These are phyloP conservation scores for Parasteatoda tepidariorum DNA, from an alignment of 1,140 invertebrate genomes.

Conservation along the genomic window DNA sequence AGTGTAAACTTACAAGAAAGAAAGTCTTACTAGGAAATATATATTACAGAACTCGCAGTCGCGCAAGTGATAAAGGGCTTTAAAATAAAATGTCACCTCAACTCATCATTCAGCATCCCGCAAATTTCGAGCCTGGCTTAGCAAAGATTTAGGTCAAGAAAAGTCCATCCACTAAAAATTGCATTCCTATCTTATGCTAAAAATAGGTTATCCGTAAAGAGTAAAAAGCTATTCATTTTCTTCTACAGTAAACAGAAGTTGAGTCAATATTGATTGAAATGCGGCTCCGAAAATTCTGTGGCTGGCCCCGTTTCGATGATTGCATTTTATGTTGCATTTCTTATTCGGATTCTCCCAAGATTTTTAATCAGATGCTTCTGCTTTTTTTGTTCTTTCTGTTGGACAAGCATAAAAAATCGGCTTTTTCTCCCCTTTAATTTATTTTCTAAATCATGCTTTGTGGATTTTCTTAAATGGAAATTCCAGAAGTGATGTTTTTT, in stretches of 20 bases:
- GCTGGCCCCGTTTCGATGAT: background rate
- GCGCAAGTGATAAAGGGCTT: background rate
- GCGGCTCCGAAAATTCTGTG: background rate
- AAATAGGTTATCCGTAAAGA: conserved; percentile 9
- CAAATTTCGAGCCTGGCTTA: background rate
- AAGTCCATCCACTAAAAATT: background rate
- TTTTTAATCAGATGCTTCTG: background rate
- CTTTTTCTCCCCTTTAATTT: too few species aligned
- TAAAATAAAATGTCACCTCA: background rate
- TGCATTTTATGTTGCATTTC: too few species aligned
- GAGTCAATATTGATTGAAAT: conserved; percentile 32
- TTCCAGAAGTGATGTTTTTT: too few species aligned
- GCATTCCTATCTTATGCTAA: background rate
- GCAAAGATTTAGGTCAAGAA: background rate
- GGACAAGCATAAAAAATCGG: too few species aligned
- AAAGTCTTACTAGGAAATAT: too few species aligned
- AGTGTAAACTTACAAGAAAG: too few species aligned
- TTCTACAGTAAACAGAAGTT: conserved; percentile 13
- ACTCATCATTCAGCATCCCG: background rate
- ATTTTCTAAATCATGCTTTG: too few species aligned
- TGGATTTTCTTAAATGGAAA: too few species aligned
- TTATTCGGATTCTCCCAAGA: background rate
- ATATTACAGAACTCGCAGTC: too few species aligned
- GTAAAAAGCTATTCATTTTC: conserved; percentile 3
- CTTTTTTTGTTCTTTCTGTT: too few species aligned